Evolutionary conservation across 2,797 vertebrate species (phyloP), one percentile per base, ranked within the genome.

Genomic region (Pseudotriccus pelzelni): DNA sequence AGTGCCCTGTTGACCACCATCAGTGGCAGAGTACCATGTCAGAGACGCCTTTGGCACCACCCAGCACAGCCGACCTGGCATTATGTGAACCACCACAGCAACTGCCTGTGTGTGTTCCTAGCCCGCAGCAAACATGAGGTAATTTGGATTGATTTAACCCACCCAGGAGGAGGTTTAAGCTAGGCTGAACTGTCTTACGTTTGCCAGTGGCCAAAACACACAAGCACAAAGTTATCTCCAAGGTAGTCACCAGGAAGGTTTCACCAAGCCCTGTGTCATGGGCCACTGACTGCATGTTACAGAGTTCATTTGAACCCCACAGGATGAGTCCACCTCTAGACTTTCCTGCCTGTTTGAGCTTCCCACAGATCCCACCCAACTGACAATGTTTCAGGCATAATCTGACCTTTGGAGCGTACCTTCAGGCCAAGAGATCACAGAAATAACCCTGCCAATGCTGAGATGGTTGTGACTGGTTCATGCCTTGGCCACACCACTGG

Each of bases 181-280:
- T 69, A 47, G 20, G 7, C 5, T 89, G 66, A 68, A 66, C 11
- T 1, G 0, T 60, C 36, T 86, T 43, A 22, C 10, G 12, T 37
- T 43, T 87, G 50, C 56, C 56, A 74, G 44, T 16, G 28, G 53
- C 47, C 81, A 87, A 84, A 84, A 86, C 10, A 73, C 9, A 44
- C 1, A 28, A 9, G 14, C 12, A 43, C 36, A 28, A 73, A 58
- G 43, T 80, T 81, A 66, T 32, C 73, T 89, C 69, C 19, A 49
- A 53, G 44, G 17, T 12, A 41, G 56, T 18, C 56, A 70, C 12
- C 34, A 70, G 52, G 9, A 87, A 62, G 24, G 43, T 49, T 24
- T 47, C 19, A 21, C 44, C 0, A 1, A 82, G 28, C 18, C 24
- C 46, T 4, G 0, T 41, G 28, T 43, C 39, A 62, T 5, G 25